Conservation (phyloP, 1,140 invertebrate genomes). For the Acromyrmex echinatior region DNA sequence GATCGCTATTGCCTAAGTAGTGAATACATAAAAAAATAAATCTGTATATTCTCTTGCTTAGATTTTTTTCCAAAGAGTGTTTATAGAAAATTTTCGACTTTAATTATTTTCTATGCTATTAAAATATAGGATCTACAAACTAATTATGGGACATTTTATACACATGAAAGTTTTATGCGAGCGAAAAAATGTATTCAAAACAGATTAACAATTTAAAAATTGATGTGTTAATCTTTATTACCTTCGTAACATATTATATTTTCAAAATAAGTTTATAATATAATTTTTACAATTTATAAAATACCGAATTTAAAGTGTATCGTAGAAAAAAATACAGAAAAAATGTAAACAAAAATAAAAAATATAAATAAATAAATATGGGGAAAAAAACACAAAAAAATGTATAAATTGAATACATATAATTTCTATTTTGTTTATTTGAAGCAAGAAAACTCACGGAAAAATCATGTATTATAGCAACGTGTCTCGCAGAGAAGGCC, state of each 20-base stretch:
- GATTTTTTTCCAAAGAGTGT: neutral
- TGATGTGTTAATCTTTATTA: neutral
- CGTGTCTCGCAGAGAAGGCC: neutral
- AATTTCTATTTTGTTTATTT: neutral
- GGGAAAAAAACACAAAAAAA: neutral
- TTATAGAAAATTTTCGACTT: neutral
- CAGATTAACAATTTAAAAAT: neutral
- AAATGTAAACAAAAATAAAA: too few species aligned
- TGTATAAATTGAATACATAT: neutral
- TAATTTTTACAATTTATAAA: neutral
- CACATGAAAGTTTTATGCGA: neutral
- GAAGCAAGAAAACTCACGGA: neutral
- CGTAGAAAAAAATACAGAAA: neutral
- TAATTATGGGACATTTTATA: neutral
- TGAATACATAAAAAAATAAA: neutral
- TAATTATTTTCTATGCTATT: neutral
- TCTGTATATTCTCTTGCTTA: neutral
- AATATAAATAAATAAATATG: neutral
- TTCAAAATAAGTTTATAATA: neutral
- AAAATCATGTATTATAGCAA: slow-evolving; percentile 30
- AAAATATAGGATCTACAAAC: neutral
- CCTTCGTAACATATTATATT: neutral
- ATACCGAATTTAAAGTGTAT: neutral
- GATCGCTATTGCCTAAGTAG: neutral
- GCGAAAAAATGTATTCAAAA: neutral